Evolutionary conservation across 1,140 invertebrate genomes (phyloP).

Genomic region (Coenobita brevimanus): DNA sequence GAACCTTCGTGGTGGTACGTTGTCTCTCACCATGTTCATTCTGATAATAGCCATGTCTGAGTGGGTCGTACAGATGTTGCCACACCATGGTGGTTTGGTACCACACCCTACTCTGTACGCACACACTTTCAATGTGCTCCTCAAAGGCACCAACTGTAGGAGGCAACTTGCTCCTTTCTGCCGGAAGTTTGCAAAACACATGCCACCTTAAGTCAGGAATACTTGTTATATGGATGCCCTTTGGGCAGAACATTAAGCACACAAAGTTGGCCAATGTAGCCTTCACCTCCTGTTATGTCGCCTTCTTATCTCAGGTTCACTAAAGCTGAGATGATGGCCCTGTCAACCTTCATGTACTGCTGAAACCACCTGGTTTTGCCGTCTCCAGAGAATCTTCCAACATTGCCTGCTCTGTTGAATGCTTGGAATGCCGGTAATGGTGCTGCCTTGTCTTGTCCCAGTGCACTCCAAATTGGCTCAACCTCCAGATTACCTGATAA

Average conservation of each 20-base stretch:
- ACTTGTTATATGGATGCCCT: background rate
- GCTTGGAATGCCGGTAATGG: background rate
- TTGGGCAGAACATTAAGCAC: slow-evolving; percentile 2
- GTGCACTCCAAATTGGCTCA: too few species aligned
- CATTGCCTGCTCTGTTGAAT: background rate
- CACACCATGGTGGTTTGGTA: too few species aligned
- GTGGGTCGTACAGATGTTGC: too few species aligned
- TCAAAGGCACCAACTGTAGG: slow-evolving; percentile 8
- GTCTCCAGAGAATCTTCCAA: background rate
- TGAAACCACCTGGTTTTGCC: background rate
- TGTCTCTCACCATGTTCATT: too few species aligned
- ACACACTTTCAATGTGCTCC: background rate
- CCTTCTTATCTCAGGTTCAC: background rate
- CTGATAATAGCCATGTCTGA: too few species aligned
- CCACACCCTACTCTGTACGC: slow-evolving; percentile 5
- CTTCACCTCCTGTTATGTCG: slow-evolving; percentile 1
- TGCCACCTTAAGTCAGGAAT: slow-evolving; percentile 11
- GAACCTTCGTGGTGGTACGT: background rate
- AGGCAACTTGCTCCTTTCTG: slow-evolving; percentile 6
- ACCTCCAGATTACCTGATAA: background rate
- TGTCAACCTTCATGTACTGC: background rate
- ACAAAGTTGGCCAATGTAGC: background rate
- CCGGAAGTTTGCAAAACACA: slow-evolving; percentile 4
- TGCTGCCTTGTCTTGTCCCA: background rate
- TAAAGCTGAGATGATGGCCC: background rate